Evolutionary conservation across 2,113 vertebrate genomes (phyloP), one percentile per base, ranked within the genome.

Genomic region (Clarias magur): DNA sequence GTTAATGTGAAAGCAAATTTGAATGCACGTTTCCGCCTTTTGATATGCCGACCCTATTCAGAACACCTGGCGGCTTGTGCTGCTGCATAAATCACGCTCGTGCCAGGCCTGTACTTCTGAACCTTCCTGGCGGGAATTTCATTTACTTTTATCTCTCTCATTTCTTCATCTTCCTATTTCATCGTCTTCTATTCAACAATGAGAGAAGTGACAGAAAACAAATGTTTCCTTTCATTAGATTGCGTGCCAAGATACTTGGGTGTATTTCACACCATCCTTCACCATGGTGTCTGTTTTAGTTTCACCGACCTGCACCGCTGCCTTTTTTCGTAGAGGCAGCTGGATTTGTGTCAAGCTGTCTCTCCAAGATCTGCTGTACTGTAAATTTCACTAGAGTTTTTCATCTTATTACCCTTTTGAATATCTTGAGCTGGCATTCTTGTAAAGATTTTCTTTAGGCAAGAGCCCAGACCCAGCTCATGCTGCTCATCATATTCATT

Each of bases 281-380:
- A 54, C 80, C 73, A 67, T 86, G 68, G 88, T 82, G 87, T 79
- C 83, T 85, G 82, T 87, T 90, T 92, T 88, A 81, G 82, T 88
- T 65, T 88, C 86, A 78, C 80, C 84, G 59, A 62, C 88, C 82
- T 89, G 76, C 75, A 85, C 65, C 60, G 57, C 65, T 70, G 4
- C 81, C 56, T 53, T 15, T 72, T 75, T 56, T 68, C 42, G 12
- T 54, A 10, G 11, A 72, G n/a, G 30, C 16, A 86, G 72, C 68
- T 34, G 17, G 59, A 27, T 82, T 67, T 76, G 42, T 79, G 80
- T 67, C 76, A 34, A 86, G 16, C 81, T 25, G n/a, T 56, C 54
- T 82, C 27, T 81, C 21, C 57, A 82, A 78, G 54, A 34, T 72
- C 70, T 85, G 57, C 48, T 72, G 34, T 68, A 27, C 59, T 72